Evolutionary conservation across 2,888 invertebrate species (phyloP).

Genomic region (Mythimna lalbum): DNA sequence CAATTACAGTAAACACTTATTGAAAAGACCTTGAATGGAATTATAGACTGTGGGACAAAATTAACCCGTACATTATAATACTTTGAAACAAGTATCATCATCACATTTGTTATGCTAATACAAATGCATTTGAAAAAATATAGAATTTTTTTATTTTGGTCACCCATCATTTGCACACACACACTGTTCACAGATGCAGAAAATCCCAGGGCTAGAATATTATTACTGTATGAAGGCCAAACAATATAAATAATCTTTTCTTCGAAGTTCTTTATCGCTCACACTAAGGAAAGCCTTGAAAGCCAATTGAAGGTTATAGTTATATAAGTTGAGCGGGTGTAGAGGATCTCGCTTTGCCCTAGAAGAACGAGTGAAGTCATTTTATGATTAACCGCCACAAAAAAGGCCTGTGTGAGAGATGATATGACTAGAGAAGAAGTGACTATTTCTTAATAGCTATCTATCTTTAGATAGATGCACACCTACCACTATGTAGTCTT

Average conservation of each 20-base stretch:
- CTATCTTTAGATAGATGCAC: too few species aligned
- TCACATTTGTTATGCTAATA: neutral
- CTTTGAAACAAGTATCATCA: neutral
- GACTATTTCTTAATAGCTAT: too few species aligned
- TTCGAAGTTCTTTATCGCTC: neutral
- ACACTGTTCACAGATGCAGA: slow-evolving; percentile 10
- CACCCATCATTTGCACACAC: neutral
- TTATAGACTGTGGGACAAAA: neutral
- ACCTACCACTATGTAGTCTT: too few species aligned
- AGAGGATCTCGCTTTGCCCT: too few species aligned
- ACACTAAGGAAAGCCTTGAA: neutral
- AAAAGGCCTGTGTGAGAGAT: too few species aligned
- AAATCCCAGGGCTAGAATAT: slow-evolving; percentile 17
- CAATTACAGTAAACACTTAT: slow-evolving; percentile 1
- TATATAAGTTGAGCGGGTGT: too few species aligned
- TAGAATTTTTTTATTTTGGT: neutral
- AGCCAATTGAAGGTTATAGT: neutral
- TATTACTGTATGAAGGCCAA: slow-evolving; percentile 20
- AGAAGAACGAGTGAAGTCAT: too few species aligned
- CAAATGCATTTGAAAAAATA: neutral
- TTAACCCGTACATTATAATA: neutral
- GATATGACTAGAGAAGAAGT: too few species aligned
- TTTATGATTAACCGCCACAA: too few species aligned
- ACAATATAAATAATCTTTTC: neutral
- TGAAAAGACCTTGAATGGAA: slow-evolving; percentile 8